These are phyloP conservation scores for Willisornis vidua DNA, from an alignment of 2,113 vertebrate species.

Conservation along the genomic window DNA sequence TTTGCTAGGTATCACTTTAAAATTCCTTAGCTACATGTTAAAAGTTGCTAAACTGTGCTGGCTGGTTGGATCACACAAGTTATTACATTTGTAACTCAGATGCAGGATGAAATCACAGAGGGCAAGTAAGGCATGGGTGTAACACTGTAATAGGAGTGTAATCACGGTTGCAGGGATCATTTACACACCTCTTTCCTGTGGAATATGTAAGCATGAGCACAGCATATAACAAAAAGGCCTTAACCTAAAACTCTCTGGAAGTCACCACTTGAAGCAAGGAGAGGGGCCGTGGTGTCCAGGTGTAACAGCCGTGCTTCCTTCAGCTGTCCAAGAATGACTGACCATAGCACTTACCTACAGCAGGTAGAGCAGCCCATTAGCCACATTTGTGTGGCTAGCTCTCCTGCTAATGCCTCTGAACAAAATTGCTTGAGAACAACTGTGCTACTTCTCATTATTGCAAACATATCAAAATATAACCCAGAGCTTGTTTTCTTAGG, in stretches of 20 bases:
- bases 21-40: constrained; percentile 8
- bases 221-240: background rate
- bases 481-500: background rate
- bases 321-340: background rate
- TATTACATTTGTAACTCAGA: constrained; percentile 34
- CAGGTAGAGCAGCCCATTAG: background rate
- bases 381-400: background rate
- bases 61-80: constrained; percentile 38
- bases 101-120: constrained; percentile 36
- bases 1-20: background rate
- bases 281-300: background rate
- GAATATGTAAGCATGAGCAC: background rate
- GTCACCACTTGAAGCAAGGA: background rate
- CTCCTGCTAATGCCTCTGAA: background rate
- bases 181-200: background rate
- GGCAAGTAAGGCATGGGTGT: constrained; percentile 31
- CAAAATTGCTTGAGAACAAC: background rate
- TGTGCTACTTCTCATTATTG: background rate
- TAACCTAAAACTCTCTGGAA: background rate
- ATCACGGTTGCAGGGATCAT: background rate
- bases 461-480: constrained; percentile 33
- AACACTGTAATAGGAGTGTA: background rate
- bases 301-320: background rate
- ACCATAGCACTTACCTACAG: background rate
- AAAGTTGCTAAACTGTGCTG: constrained; percentile 48